Conservation (phyloP, 2,888 invertebrate species). For the Idaea biselata region DNA sequence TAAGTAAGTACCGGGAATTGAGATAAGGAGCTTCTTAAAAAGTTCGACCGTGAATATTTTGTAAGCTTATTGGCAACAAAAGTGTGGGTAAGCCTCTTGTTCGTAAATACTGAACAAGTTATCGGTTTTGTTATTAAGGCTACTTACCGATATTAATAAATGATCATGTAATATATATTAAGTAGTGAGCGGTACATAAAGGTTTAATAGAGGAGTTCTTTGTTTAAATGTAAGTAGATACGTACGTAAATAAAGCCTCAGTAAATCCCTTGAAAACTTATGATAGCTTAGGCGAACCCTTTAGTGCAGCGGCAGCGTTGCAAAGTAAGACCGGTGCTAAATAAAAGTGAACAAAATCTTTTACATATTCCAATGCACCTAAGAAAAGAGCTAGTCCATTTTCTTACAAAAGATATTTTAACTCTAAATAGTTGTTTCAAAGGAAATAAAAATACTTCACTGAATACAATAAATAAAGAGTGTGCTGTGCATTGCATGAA, state of each 20-base stretch:
- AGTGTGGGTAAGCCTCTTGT: conserved; percentile 4
- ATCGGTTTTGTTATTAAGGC: neutral
- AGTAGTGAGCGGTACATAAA: neutral
- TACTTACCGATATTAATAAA: neutral
- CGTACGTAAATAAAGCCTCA: neutral
- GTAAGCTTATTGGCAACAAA: conserved; percentile 32
- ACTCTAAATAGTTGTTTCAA: conserved; percentile 5
- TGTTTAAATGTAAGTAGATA: neutral
- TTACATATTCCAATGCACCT: conserved; percentile 10
- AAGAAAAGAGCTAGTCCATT: conserved; percentile 7
- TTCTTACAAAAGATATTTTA: conserved; percentile 3
- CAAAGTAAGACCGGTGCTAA: neutral
- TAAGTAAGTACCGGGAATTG: conserved; percentile 39
- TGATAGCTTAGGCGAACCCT: neutral
- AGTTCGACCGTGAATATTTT: conserved; percentile 59
- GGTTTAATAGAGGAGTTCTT: neutral
- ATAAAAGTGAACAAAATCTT: conserved; percentile 3
- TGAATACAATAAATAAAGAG: conserved; percentile 11
- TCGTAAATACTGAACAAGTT: neutral
- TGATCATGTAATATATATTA: neutral
- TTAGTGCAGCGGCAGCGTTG: neutral
- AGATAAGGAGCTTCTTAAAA: conserved; percentile 54
- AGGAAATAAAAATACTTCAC: conserved; percentile 8
- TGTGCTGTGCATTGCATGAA: conserved; percentile 38
- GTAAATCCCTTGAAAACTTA: conserved; percentile 17